Percentiles rank a stretch among this genome's conserved stretches.
Evolutionary conservation across 1,140 invertebrate genomes (phyloP).

Genomic region (Danaus plexippus): DNA sequence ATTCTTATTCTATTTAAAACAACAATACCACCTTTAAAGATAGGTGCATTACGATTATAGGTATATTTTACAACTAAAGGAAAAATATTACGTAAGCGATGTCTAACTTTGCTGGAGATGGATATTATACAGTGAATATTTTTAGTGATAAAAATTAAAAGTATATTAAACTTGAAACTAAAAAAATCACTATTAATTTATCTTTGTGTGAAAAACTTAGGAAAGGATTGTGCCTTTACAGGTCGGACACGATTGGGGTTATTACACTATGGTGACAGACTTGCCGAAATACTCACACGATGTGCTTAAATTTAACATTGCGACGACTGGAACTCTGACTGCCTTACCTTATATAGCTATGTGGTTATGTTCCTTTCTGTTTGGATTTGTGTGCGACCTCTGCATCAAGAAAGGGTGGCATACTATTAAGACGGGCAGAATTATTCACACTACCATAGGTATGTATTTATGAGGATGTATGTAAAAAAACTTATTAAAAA

Average conservation of each 20-base stretch:
- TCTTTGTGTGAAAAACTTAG: too few relatives aligned
- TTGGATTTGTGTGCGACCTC: slow-evolving; percentile 78
- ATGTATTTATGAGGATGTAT: slow-evolving; percentile 19
- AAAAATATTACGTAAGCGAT: too few relatives aligned
- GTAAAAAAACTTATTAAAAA: too few relatives aligned
- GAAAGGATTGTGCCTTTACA: slow-evolving; percentile 19
- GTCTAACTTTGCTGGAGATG: too few relatives aligned
- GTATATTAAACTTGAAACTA: not conserved
- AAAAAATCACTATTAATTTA: too few relatives aligned
- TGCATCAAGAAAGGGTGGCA: slow-evolving; percentile 75
- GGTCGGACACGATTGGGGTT: slow-evolving; percentile 92
- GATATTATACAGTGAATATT: not conserved
- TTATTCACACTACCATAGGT: slow-evolving; percentile 82
- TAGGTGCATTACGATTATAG: too few relatives aligned
- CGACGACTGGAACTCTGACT: slow-evolving; percentile 77
- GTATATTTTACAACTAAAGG: too few relatives aligned
- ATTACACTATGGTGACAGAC: slow-evolving; percentile 93
- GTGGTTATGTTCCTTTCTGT: slow-evolving; percentile 78
- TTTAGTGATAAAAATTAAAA: slow-evolving; percentile 1
- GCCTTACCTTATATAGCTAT: slow-evolving; percentile 80
- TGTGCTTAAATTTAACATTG: slow-evolving; percentile 86
- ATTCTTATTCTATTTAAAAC: too few relatives aligned
- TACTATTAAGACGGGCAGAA: slow-evolving; percentile 77
- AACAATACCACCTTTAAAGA: too few relatives aligned
- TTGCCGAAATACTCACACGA: slow-evolving; percentile 92